phyloP scores from a whole-genome alignment of 64 coral and sea anemone genomes.

The Montipora capricornis region DNA sequence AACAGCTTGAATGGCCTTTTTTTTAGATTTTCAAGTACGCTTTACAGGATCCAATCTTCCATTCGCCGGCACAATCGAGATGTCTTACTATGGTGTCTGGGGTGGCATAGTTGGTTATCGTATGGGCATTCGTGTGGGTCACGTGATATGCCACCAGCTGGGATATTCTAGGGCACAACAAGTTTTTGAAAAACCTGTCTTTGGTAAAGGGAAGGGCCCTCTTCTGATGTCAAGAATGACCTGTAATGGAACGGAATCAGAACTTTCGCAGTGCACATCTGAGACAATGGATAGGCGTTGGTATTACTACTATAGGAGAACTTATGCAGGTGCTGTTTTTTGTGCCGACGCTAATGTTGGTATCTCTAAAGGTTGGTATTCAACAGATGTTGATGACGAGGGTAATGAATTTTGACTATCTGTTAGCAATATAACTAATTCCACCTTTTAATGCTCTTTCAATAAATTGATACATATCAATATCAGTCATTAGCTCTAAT shows the following conservation, averaged over 20 bases:
- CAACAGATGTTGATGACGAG: background rate
- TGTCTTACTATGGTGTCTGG: slow-evolving; percentile 22
- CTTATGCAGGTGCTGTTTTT: background rate
- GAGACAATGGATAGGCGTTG: too few relatives aligned
- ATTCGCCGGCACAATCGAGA: slow-evolving; percentile 5
- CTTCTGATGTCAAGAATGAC: background rate
- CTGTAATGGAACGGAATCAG: background rate
- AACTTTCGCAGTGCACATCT: background rate
- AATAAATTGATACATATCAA: too few relatives aligned
- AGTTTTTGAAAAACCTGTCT: background rate
- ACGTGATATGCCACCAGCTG: slow-evolving; percentile 11
- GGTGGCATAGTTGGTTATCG: background rate
- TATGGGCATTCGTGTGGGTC: background rate
- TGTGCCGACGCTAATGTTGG: background rate
- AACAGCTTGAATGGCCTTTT: background rate
- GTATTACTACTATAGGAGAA: too few relatives aligned
- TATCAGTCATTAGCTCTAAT: too few relatives aligned
- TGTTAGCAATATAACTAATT: too few relatives aligned
- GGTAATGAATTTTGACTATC: too few relatives aligned
- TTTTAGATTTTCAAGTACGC: slow-evolving; percentile 9
- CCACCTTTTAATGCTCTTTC: too few relatives aligned
- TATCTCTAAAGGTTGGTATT: background rate
- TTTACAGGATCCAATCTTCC: background rate
- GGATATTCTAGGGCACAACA: slow-evolving; percentile 13
- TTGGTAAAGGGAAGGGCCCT: background rate